A percentile compares a stretch with the other conserved stretches of the same genome.
phyloP scores from a whole-genome alignment of 2,797 vertebrate species.

The Myoxocephalus aenaeus region DNA sequence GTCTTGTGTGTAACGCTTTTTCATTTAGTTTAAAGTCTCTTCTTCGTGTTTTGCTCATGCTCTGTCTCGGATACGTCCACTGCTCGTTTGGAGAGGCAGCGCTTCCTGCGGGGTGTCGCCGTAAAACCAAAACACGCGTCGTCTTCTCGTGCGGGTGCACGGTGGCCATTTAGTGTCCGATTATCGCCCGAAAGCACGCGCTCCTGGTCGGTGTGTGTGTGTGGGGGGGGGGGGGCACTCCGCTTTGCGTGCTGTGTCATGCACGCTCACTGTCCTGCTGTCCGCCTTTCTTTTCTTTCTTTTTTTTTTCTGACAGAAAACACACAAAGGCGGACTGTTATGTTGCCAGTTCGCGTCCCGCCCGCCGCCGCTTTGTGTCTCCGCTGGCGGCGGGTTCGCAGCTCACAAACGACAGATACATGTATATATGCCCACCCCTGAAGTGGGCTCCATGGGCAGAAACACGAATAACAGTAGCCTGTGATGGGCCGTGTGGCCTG shows the following conservation, averaged over 20 bases:
- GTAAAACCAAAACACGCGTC: constrained; percentile 34
- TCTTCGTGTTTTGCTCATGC: neutral
- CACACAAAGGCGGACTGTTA: constrained; percentile 51
- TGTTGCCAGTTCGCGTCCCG: neutral
- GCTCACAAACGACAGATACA: fast-evolving
- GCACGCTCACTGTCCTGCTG: constrained; percentile 2
- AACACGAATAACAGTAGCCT: neutral
- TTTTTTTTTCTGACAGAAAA: neutral
- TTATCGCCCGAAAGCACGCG: neutral
- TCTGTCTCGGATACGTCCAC: fast-evolving
- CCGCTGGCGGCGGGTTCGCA: neutral
- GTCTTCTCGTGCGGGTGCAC: constrained; percentile 28
- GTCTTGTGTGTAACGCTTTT: neutral
- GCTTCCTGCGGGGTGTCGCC: constrained; percentile 60
- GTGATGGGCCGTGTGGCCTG: neutral
- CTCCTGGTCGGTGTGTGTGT: too few relatives aligned
- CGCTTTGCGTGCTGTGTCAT: constrained; percentile 8
- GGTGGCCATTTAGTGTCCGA: neutral
- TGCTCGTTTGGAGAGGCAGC: neutral
- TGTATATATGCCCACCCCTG: too few relatives aligned
- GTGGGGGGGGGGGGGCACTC: neutral
- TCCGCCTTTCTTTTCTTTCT: constrained; percentile 10
- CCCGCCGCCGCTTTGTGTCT: neutral
- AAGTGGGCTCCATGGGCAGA: neutral
- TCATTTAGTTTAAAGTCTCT: neutral